phyloP scores from a whole-genome alignment of 2,797 vertebrate genomes.

The Pyrocephalus nanus region DNA sequence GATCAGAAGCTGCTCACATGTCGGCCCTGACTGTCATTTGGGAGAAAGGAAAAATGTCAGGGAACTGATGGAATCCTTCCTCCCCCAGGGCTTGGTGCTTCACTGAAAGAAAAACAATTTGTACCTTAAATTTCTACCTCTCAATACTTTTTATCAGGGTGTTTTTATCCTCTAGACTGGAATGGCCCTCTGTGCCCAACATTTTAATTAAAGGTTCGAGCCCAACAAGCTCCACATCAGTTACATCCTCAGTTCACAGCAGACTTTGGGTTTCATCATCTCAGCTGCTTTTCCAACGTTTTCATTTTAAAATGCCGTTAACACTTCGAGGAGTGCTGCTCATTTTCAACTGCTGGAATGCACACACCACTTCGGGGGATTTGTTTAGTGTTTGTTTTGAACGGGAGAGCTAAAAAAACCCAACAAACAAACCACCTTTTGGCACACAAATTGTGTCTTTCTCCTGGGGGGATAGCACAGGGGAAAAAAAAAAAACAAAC shows the following conservation, averaged over 20 bases:
- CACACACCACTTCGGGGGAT: neutral
- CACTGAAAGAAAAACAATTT: neutral
- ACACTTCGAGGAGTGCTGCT: neutral
- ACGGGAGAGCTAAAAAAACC: neutral
- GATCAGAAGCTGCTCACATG: neutral
- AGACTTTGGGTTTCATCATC: neutral
- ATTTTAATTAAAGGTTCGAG: neutral
- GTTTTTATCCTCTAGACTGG: neutral
- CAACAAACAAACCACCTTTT: neutral
- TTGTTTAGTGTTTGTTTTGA: conserved; percentile 2
- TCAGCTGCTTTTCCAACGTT: neutral
- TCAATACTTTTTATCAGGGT: neutral
- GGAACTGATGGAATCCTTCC: neutral
- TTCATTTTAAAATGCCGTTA: conserved; percentile 4
- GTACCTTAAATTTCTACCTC: neutral
- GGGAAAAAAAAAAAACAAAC: no score
- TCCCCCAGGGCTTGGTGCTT: neutral
- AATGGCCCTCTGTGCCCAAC: neutral
- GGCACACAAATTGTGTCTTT: neutral
- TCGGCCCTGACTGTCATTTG: neutral
- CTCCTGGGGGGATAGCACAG: no score
- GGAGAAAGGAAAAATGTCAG: neutral
- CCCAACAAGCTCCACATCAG: neutral
- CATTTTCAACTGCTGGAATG: neutral
- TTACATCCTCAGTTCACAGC: neutral